phyloP scores from a whole-genome alignment of 2,888 invertebrate species.

The Heliconius charithonia region DNA sequence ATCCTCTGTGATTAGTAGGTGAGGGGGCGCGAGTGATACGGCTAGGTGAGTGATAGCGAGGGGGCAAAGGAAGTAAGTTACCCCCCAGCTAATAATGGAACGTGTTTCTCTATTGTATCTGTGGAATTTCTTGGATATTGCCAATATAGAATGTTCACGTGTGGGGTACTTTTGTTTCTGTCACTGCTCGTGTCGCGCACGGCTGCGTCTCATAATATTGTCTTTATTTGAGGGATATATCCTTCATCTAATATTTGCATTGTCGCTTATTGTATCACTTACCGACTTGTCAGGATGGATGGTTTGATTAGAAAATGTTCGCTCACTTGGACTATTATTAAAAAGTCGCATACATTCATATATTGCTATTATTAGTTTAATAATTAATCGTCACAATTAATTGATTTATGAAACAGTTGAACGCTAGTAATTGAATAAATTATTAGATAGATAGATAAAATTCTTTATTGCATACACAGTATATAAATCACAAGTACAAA shows the following conservation, averaged over 20 bases:
- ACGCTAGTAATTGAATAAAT: too few relatives aligned
- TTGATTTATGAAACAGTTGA: too few relatives aligned
- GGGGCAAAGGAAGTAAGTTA: slow-evolving; percentile 72
- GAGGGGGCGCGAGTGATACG: slow-evolving; percentile 67
- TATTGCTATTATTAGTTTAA: too few relatives aligned
- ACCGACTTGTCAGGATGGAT: slow-evolving; percentile 13
- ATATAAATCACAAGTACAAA: too few relatives aligned
- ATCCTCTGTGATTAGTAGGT: slow-evolving; percentile 81
- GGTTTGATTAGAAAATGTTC: background rate
- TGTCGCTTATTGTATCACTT: slow-evolving; percentile 34
- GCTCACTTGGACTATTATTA: background rate
- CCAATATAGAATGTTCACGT: slow-evolving; percentile 78
- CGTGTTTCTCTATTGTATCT: slow-evolving; percentile 78
- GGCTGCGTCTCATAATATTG: slow-evolving; percentile 52
- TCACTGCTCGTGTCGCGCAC: slow-evolving; percentile 56
- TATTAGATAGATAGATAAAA: too few relatives aligned
- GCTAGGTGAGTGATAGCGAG: slow-evolving; percentile 82
- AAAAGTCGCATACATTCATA: background rate
- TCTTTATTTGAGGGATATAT: slow-evolving; percentile 49
- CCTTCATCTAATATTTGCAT: slow-evolving; percentile 46
- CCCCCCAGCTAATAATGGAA: slow-evolving; percentile 79
- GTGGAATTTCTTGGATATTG: slow-evolving; percentile 80
- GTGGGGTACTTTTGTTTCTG: slow-evolving; percentile 75
- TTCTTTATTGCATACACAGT: too few relatives aligned
- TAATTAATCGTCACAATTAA: too few relatives aligned